These are phyloP conservation scores for Lampropteryx suffumata DNA, from an alignment of 2,888 invertebrate genomes.

Conservation along the genomic window DNA sequence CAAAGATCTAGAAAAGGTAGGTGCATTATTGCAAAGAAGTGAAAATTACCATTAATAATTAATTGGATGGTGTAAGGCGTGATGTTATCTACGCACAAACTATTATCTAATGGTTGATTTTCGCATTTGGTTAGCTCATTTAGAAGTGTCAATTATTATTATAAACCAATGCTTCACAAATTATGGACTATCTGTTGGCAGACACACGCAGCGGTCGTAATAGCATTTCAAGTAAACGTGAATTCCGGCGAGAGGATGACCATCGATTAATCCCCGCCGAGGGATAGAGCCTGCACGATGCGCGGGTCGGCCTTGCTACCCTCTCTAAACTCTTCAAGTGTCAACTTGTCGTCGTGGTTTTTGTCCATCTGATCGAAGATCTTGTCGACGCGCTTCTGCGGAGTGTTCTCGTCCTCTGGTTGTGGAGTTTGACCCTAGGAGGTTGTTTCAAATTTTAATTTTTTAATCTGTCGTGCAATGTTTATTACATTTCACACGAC, in stretches of 20 bases:
- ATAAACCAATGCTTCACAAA: background rate
- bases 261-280: conserved; percentile 88
- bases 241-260: conserved; percentile 79
- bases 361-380: conserved; percentile 99
- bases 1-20: background rate
- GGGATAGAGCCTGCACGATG: conserved; percentile 97
- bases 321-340: conserved; percentile 97
- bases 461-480: no score
- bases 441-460: background rate
- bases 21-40: background rate
- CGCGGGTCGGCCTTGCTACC: conserved; percentile 99
- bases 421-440: conserved; percentile 94
- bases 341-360: conserved; percentile 98
- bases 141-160: no score
- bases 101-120: no score
- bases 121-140: no score
- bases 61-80: no score
- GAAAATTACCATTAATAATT: no score
- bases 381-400: conserved; percentile 98
- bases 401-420: conserved; percentile 95
- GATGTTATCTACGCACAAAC: no score
- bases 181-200: background rate
- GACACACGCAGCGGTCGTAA: conserved; percentile 46
- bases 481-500: no score
- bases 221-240: conserved; percentile 63